Conservation (phyloP, 2,888 invertebrate species). For the Alentia gelatinosa region DNA sequence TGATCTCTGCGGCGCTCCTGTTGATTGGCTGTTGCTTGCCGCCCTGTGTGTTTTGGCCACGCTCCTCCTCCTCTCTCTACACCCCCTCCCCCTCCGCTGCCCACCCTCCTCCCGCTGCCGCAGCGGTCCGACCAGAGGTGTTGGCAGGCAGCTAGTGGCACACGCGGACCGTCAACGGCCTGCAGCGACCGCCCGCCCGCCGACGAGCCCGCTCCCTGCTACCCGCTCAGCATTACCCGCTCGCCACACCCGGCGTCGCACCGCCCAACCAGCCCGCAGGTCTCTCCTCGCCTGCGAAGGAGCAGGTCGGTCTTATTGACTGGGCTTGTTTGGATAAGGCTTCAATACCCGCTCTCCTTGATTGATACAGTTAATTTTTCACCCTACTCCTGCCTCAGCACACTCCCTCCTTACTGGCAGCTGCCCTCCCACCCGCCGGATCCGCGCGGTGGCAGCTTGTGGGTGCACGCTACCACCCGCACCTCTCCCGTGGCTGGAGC, state of each 20-base stretch:
- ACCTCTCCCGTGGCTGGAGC: background rate
- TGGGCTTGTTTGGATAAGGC: background rate
- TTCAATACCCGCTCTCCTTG: background rate
- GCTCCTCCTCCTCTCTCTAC: background rate
- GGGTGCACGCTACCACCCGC: background rate
- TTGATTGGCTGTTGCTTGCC: constrained; percentile 19
- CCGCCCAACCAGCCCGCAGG: background rate
- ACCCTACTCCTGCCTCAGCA: background rate
- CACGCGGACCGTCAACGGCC: background rate
- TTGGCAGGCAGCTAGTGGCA: background rate
- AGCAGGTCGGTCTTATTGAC: background rate
- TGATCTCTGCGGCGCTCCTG: constrained; percentile 10
- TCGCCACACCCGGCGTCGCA: background rate
- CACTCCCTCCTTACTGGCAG: background rate
- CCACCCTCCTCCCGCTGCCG: background rate
- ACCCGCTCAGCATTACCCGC: background rate
- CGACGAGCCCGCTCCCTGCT: background rate
- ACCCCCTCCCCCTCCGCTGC: background rate
- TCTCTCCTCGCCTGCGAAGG: background rate
- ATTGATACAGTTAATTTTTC: constrained; percentile 12
- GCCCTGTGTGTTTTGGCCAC: background rate
- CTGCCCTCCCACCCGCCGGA: background rate
- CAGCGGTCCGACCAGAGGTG: background rate
- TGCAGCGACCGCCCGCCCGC: background rate
- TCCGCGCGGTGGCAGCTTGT: background rate